Evolutionary conservation across 2,113 vertebrate species (phyloP), one percentile per base, ranked within the genome.

Genomic region (Nerophis ophidion): DNA sequence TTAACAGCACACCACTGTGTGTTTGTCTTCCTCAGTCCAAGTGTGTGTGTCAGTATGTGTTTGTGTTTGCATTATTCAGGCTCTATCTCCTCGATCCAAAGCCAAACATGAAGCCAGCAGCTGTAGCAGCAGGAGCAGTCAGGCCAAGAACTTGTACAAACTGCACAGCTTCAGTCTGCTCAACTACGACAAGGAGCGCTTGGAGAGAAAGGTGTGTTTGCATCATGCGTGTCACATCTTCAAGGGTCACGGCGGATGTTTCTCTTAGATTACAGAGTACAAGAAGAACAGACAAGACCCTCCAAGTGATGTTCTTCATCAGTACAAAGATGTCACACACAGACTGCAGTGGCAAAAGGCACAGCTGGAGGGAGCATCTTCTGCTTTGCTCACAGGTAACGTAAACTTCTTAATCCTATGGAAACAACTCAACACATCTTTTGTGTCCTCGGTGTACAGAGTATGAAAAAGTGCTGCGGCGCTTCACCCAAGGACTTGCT

Each of bases 131-230:
- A 68, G 69, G 60, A 79, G 75, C 73, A 58, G 66, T 36, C 74
- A 65, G 9, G 44, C 58, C 78, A 81, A 35, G 70, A 84, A 7
- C 38, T 83, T 89, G 71, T 90, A 87, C 65, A 87, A 90, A 48
- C 83, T 94, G 60, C 90, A 93, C 75, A 93, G 93, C 80, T 92
- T 95, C 81, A 94, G 90, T 1, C 89, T 95, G 50, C 88, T 96
- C 61, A 84, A 89, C 77, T 90, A 92, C 2, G 93, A 95, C 78
- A 90, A 86, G 72, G 93, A 95, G 57, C 90, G 90, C 15, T 66
- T 92, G 55, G 93, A 95, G 70, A 91, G 86, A 66, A 95, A 93
- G 91, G 94, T 95, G 44, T 14, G 38, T 42, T 36, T 4, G n/a
- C 16, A 1, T 47, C 26, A 42, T 19, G 54, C n/a, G 42, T 56